Conservation (phyloP, 2,797 vertebrate genomes). For the Merluccius polli region DNA sequence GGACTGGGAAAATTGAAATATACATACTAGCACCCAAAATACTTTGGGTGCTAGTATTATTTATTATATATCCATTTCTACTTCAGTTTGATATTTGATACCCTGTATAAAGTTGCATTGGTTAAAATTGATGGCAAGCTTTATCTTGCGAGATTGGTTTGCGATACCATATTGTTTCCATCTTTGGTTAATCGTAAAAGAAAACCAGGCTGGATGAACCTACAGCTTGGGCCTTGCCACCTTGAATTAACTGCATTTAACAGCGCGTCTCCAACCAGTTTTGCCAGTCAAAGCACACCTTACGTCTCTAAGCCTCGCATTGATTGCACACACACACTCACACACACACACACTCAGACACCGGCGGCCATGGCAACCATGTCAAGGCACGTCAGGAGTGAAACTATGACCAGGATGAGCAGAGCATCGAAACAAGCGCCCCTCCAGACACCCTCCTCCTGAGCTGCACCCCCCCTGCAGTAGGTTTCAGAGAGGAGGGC, state of each 20-base stretch:
- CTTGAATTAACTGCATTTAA: not conserved
- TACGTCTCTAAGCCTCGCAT: not conserved
- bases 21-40: not conserved
- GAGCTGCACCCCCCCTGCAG: not conserved
- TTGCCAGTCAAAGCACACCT: not conserved
- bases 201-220: not conserved
- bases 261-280: not conserved
- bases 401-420: not conserved
- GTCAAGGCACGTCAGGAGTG: not conserved
- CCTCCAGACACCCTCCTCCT: not conserved
- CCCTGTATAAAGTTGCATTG: not conserved
- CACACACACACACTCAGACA: not conserved
- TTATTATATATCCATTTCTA: too few species aligned
- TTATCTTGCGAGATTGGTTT: not conserved
- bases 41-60: too few species aligned
- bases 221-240: not conserved
- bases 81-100: too few species aligned
- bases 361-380: not conserved
- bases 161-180: not conserved
- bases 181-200: not conserved
- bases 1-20: not conserved
- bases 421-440: not conserved
- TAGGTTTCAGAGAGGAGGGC: not conserved
- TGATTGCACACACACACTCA: not conserved
- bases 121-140: not conserved